Percentiles rank a stretch among this genome's conserved stretches.
These are phyloP conservation scores for Rhopalosiphum maidis DNA, from an alignment of 1,140 invertebrate genomes.

Conservation along the genomic window DNA sequence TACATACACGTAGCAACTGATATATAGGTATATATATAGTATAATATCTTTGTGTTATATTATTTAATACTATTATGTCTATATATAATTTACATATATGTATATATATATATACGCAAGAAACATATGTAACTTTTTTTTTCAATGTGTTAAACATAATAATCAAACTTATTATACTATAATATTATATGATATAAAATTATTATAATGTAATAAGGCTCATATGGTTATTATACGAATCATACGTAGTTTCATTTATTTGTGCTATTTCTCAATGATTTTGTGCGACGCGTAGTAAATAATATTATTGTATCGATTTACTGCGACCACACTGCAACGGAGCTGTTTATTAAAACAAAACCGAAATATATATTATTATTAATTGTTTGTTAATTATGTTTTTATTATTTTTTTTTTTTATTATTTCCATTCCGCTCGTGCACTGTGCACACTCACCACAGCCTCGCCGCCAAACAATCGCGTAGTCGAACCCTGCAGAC, in stretches of 20 bases:
- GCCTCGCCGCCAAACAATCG: neutral
- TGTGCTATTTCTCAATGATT: conserved; percentile 22
- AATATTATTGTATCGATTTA: neutral
- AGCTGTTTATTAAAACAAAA: conserved; percentile 50
- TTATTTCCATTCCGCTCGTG: neutral
- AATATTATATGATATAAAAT: neutral
- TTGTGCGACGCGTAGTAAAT: neutral
- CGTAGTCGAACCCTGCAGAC: neutral
- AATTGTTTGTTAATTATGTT: conserved; percentile 51
- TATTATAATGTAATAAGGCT: neutral
- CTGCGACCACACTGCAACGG: neutral
- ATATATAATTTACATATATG: neutral
- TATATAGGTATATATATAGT: neutral
- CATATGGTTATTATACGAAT: neutral
- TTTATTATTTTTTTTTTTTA: conserved; percentile 11
- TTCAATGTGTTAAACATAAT: neutral
- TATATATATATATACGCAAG: neutral
- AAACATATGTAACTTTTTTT: conserved; percentile 16
- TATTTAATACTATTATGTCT: neutral
- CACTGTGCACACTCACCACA: neutral
- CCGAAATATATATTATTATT: conserved; percentile 54
- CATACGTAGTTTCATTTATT: conserved; percentile 40
- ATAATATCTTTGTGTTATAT: too few relatives aligned
- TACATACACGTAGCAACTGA: conserved; percentile 34
- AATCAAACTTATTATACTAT: neutral